Percentiles rank a stretch among this genome's conserved stretches.
Evolutionary conservation across 1,140 invertebrate species (phyloP).

Genomic region (Sitophilus oryzae): DNA sequence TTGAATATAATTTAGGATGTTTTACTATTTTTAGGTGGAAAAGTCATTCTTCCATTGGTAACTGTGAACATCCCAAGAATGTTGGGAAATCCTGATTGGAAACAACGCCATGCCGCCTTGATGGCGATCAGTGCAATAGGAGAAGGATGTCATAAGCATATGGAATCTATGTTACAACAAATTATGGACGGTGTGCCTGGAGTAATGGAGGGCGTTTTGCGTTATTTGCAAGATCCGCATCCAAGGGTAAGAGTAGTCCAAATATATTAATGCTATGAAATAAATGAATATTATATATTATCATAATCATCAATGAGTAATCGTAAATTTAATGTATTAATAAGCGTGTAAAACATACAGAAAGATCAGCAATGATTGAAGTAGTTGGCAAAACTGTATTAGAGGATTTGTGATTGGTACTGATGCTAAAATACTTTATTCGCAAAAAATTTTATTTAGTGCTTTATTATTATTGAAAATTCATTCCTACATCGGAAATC

Average conservation of each 20-base stretch:
- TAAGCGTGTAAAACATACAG: no score
- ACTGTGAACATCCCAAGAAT: conserved; percentile 79
- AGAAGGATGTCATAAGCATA: conserved; percentile 97
- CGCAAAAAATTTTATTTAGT: no score
- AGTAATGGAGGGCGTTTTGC: conserved; percentile 58
- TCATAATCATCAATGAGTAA: no score
- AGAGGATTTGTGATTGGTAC: no score
- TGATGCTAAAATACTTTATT: no score
- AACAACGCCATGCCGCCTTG: conserved; percentile 86
- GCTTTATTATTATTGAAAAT: no score
- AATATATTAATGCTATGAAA: no score
- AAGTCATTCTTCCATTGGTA: conserved; percentile 87
- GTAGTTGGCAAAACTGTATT: no score
- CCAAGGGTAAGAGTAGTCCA: conserved; percentile 53
- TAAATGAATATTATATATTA: no score
- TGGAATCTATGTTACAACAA: conserved; percentile 87
- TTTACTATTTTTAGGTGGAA: conserved; percentile 54
- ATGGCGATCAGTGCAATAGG: conserved; percentile 98
- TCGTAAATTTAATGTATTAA: no score
- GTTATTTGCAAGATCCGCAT: conserved; percentile 56
- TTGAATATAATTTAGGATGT: conserved; percentile 6
- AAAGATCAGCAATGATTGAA: no score
- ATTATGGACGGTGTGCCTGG: conserved; percentile 87
- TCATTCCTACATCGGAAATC: no score
- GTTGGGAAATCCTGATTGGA: conserved; percentile 79